Percentiles rank a stretch among this genome's conserved stretches.
Evolutionary conservation across 2,113 vertebrate species (phyloP).

Genomic region (Anhinga rufa): DNA sequence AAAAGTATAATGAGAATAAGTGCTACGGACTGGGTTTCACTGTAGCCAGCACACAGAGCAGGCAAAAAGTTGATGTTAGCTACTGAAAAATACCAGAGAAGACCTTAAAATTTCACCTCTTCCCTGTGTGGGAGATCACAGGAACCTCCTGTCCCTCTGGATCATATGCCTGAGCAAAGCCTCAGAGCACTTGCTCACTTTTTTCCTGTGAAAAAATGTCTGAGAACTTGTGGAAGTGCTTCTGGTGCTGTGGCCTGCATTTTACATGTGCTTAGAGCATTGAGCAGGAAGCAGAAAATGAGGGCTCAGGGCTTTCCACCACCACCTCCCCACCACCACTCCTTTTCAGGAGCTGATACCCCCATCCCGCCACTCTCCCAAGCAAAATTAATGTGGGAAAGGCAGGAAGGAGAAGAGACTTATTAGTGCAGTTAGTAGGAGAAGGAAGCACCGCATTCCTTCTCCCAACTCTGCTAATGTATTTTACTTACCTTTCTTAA

Average conservation of each 20-base stretch:
- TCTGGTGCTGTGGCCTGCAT: not conserved
- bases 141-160: not conserved
- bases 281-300: not conserved
- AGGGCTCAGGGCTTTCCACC: not conserved
- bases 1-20: not conserved
- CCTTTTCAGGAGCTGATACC: not conserved
- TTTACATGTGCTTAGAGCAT: not conserved
- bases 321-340: too few relatives aligned
- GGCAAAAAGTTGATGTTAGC: not conserved
- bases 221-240: not conserved
- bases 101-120: not conserved
- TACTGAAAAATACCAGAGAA: not conserved
- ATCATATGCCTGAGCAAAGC: not conserved
- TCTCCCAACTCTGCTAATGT: not conserved
- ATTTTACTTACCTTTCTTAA: not conserved
- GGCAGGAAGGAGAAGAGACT: not conserved
- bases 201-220: not conserved
- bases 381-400: not conserved
- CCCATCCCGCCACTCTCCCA: not conserved
- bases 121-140: not conserved
- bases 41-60: not conserved
- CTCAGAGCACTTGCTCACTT: not conserved
- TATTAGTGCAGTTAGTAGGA: not conserved
- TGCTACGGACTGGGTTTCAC: not conserved
- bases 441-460: not conserved